Conservation (phyloP, 1,140 invertebrate species). For the Solenopsis invicta region DNA sequence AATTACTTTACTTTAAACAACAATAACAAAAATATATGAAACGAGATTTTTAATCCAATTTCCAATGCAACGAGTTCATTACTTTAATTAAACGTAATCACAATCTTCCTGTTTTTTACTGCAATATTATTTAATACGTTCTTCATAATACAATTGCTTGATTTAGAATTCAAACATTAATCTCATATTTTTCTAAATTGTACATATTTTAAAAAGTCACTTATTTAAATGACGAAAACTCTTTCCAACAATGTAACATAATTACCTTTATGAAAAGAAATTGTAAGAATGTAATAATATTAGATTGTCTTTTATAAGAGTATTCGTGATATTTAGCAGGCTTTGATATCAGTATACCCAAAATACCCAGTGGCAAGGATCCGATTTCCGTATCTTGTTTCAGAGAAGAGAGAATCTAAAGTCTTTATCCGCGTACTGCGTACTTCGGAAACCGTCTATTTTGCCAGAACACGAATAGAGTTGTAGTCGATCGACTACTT, state of each 20-base stretch:
- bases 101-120: not conserved
- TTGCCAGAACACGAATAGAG: conserved; percentile 25
- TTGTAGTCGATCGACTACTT: conserved; percentile 17
- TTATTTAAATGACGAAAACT: not conserved
- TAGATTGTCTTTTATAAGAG: not conserved
- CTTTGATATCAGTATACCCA: not conserved
- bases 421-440: conserved; percentile 47
- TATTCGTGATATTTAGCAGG: not conserved
- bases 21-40: not conserved
- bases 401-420: not conserved
- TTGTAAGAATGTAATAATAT: not conserved
- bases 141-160: not conserved
- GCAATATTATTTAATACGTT: not conserved
- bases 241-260: not conserved
- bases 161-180: conserved; percentile 26
- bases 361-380: conserved; percentile 8
- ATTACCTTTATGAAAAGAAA: not conserved
- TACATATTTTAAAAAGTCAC: not conserved
- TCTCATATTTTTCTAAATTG: not conserved
- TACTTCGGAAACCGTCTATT: conserved; percentile 40
- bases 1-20: conserved; percentile 4
- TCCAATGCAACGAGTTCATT: not conserved
- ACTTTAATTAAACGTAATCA: conserved; percentile 23
- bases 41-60: conserved; percentile 5
- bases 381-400: conserved; percentile 26